Conservation (phyloP, 2,113 vertebrate species). For the Chunga burmeisteri region DNA sequence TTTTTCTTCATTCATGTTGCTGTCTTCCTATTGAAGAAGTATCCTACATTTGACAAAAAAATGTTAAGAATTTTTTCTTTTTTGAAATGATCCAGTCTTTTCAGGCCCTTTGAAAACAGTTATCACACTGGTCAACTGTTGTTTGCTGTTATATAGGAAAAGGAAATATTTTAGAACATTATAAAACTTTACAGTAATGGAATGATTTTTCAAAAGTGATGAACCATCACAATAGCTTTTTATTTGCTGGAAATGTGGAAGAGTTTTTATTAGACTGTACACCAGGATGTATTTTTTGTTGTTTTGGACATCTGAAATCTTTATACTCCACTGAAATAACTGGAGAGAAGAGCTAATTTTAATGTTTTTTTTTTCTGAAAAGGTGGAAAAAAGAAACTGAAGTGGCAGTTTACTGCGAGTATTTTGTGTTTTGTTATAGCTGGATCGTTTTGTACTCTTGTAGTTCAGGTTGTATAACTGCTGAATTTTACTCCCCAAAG, state of each 20-base stretch:
- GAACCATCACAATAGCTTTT: not conserved
- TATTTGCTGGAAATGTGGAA: not conserved
- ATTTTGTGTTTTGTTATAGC: not conserved
- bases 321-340: not conserved
- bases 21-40: not conserved
- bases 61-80: not conserved
- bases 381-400: not conserved
- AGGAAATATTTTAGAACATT: conserved; percentile 6
- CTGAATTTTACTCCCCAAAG: not conserved
- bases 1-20: not conserved
- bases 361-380: not conserved
- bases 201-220: not conserved
- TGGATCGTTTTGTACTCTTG: not conserved
- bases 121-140: not conserved
- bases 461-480: not conserved
- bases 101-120: not conserved
- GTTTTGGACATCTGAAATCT: not conserved
- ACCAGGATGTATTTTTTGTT: not conserved
- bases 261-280: not conserved
- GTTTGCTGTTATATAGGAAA: not conserved
- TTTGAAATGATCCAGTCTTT: not conserved
- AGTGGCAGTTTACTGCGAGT: not conserved
- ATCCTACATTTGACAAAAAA: not conserved
- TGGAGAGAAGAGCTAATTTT: not conserved
- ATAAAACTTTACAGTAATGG: conserved; percentile 3